Evolutionary conservation across 2,113 vertebrate species (phyloP).

Genomic region (Paracanthobrama guichenoti): DNA sequence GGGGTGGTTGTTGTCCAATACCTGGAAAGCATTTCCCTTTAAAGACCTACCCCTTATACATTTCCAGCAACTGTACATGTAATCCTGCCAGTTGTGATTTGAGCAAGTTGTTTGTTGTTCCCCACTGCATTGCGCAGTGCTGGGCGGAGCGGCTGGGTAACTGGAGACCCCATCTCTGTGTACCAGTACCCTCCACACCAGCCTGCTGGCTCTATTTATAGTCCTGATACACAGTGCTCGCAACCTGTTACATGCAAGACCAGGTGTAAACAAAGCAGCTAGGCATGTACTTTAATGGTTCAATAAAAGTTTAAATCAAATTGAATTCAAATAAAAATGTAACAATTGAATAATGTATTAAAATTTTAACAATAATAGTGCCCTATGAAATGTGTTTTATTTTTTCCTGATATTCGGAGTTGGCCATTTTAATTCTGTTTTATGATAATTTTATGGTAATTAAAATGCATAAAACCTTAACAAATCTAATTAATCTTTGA

Average conservation of each 20-base stretch:
- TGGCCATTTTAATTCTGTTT: no score
- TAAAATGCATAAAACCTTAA: no score
- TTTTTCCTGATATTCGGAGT: no score
- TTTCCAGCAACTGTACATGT: background rate
- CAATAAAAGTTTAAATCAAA: background rate
- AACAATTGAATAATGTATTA: no score
- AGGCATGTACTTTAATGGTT: background rate
- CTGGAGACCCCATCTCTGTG: slow-evolving; percentile 61
- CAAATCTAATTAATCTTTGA: no score
- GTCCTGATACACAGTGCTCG: slow-evolving; percentile 57
- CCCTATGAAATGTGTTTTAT: no score
- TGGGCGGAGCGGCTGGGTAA: slow-evolving; percentile 53
- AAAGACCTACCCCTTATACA: background rate
- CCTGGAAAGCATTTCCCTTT: background rate
- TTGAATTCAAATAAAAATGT: no score
- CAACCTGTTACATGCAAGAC: slow-evolving; percentile 59
- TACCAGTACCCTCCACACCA: slow-evolving; percentile 45
- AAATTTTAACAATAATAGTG: no score
- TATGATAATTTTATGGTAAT: no score
- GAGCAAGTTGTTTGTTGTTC: slow-evolving; percentile 7
- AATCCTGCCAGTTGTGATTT: slow-evolving; percentile 27
- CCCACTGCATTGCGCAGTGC: slow-evolving; percentile 40
- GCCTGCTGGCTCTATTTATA: slow-evolving; percentile 71
- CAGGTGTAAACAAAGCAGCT: slow-evolving; percentile 51
- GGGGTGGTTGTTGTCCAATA: background rate